Evolutionary conservation across 2,888 invertebrate genomes (phyloP), one percentile per base, ranked within the genome.

Genomic region (Drosophila subsilvestris): DNA sequence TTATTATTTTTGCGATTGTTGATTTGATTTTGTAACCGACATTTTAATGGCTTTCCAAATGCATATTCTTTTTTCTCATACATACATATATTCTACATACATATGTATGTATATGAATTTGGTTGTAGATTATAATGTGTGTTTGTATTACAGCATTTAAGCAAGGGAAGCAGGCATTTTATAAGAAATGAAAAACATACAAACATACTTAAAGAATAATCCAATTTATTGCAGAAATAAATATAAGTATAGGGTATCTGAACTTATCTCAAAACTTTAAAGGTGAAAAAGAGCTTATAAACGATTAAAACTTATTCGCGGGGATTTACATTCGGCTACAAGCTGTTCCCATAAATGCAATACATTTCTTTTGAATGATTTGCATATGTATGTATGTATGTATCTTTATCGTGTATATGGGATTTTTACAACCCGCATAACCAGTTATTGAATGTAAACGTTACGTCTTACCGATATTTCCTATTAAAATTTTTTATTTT

Each of bases 11-110:
- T 22, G 32, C 17, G 50, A 29, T 27, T 45, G 32, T 47, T 37
- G 37, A n/a, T 48, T 48, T 10, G 45, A 65, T 65, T 65, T 72
- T 78, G 61, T 81, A 72, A 79, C 82, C 87, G 67, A 70, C 74
- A 84, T 84, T 71, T 63, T 69, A 57, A 63, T 43, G 48, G 61
- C 32, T 29, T 48, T 12, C 18, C 17, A 3, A 27, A 44, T 25
- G 59, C 62, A 76, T 62, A 43, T 63, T 75, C 79, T 71, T 81
- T 75, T 14, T 37, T 7, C 2, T 37, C 6, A 6, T 14, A n/a
- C n/a, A n/a, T n/a, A n/a, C n/a, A n/a, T n/a, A n/a, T 37, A 14
- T 6, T 14, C n/a, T n/a, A n/a, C n/a, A n/a, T n/a, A n/a, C n/a
- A n/a, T n/a, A n/a, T 79, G 79, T 79, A 79, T 54, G 32, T 45